Percentiles rank a stretch among this genome's conserved stretches.
Conservation (phyloP, 2,888 invertebrate species). For the Tolmerus cingulatus region DNA sequence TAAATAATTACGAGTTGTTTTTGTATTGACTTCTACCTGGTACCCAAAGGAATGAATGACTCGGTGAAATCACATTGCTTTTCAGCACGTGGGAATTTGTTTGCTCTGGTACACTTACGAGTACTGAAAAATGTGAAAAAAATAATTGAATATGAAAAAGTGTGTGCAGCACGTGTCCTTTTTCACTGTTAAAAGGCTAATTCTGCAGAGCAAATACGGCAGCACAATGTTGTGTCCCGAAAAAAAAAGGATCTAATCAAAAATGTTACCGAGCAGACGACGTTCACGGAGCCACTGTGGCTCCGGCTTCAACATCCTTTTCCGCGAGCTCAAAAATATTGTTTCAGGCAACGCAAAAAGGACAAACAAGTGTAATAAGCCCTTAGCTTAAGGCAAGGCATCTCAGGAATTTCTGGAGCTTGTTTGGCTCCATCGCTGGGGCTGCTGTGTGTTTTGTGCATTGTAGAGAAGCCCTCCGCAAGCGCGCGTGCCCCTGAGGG, state of each 20-base stretch:
- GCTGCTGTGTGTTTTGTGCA: neutral
- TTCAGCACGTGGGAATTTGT: neutral
- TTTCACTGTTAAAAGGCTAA: neutral
- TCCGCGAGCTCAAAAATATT: neutral
- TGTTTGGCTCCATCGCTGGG: neutral
- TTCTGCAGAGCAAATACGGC: neutral
- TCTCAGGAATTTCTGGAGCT: conserved; percentile 2
- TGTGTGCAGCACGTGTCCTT: neutral
- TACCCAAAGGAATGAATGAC: neutral
- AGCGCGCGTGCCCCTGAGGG: neutral
- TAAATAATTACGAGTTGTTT: neutral
- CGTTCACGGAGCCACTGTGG: neutral
- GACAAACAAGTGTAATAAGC: conserved; percentile 1
- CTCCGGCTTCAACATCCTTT: neutral
- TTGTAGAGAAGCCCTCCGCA: neutral
- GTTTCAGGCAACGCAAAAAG: neutral
- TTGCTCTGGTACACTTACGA: neutral
- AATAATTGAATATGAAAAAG: neutral
- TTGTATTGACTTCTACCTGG: neutral
- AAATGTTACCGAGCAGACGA: neutral
- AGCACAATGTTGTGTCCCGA: neutral
- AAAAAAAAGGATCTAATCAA: neutral
- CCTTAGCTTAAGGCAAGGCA: conserved; percentile 2
- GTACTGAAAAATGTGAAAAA: neutral
- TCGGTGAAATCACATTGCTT: neutral